Percentiles rank a stretch among this genome's conserved stretches.
Conservation (phyloP, 2,888 invertebrate species). For the Rhaphigaster nebulosa region DNA sequence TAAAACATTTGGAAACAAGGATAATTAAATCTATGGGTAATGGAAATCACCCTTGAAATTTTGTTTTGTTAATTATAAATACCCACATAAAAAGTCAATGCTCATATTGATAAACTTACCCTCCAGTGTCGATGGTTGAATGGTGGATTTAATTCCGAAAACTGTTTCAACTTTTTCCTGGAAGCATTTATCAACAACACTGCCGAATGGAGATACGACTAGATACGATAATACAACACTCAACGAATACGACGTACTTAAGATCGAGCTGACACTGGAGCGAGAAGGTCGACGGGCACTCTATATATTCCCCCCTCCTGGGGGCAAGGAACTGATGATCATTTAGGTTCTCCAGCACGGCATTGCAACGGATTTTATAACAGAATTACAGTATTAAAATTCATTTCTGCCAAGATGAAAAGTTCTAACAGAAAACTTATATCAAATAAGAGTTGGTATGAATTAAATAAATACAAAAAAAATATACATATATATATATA, state of each 20-base stretch:
- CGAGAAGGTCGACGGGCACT: background rate
- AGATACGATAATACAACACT: background rate
- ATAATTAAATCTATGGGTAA: too few relatives aligned
- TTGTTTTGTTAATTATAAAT: too few relatives aligned
- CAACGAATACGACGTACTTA: background rate
- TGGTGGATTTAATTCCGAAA: background rate
- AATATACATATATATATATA: too few relatives aligned
- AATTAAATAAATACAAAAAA: too few relatives aligned
- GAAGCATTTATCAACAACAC: background rate
- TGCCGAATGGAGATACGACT: background rate
- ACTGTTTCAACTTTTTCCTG: background rate
- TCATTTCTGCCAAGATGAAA: too few relatives aligned
- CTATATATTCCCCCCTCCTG: background rate
- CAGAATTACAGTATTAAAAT: too few relatives aligned
- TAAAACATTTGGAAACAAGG: too few relatives aligned
- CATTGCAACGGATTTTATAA: too few relatives aligned
- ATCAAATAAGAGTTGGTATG: too few relatives aligned
- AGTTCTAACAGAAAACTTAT: too few relatives aligned
- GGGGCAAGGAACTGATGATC: background rate
- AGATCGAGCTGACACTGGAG: background rate
- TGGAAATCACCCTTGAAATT: too few relatives aligned
- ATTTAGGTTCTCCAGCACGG: background rate
- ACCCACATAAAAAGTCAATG: too few relatives aligned
- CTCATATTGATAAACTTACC: background rate
- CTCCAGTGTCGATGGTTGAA: background rate